Evolutionary conservation across 2,113 vertebrate species (phyloP).

Genomic region (Vidua macroura): DNA sequence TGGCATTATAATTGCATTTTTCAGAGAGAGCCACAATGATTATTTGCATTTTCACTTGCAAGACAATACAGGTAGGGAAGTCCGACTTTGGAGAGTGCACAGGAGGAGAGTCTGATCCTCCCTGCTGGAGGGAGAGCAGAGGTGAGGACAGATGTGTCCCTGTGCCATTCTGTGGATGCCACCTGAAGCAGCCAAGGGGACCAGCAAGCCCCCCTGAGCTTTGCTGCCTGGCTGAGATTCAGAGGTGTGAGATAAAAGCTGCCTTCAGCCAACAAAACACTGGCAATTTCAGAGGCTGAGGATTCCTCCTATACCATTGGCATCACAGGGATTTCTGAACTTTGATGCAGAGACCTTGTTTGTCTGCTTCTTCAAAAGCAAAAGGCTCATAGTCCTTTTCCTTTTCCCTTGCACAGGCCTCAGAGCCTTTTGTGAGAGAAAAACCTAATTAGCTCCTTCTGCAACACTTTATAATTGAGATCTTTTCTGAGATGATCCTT

Average conservation of each 20-base stretch:
- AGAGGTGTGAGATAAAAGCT: background rate
- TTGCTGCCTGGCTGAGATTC: background rate
- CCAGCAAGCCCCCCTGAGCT: background rate
- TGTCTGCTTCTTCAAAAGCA: background rate
- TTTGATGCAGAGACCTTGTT: background rate
- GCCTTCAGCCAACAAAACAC: background rate
- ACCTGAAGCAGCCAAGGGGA: background rate
- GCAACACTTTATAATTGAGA: background rate
- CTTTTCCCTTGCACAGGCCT: background rate
- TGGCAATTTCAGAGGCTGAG: background rate
- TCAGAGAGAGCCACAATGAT: background rate
- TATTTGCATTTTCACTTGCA: background rate
- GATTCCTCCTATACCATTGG: background rate
- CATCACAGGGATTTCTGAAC: background rate
- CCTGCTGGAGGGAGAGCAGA: background rate
- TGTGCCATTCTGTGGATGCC: accelerated
- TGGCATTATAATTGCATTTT: background rate
- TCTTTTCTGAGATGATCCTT: background rate
- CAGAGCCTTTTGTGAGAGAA: background rate
- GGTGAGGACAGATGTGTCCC: background rate
- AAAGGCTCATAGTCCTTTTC: background rate
- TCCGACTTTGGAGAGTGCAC: background rate
- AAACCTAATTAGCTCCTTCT: background rate
- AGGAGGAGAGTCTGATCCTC: background rate
- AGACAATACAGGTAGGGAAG: background rate